Conservation (phyloP, 2,888 invertebrate species). For the Drosophila kanekoi region DNA sequence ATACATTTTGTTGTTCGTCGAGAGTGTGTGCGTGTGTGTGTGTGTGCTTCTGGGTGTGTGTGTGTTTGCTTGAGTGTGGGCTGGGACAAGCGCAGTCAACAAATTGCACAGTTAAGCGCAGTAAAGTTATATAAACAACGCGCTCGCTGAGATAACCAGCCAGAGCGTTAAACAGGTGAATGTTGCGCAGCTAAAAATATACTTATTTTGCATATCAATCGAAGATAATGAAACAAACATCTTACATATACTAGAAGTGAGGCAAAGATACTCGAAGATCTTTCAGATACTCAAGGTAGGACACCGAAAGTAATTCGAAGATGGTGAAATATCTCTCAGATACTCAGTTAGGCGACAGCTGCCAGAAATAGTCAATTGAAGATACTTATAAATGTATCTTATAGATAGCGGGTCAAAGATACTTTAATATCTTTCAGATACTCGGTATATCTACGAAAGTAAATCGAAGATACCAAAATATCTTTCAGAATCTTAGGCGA, state of each 20-base stretch:
- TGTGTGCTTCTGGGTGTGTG: slow-evolving; percentile 2
- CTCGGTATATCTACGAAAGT: too few species aligned
- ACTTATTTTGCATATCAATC: slow-evolving; percentile 10
- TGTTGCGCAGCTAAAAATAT: slow-evolving; percentile 16
- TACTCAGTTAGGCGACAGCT: too few species aligned
- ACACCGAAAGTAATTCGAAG: not conserved
- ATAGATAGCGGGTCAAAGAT: not conserved
- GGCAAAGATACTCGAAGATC: not conserved
- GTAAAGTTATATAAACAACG: slow-evolving; percentile 56
- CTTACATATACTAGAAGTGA: not conserved
- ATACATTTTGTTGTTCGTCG: slow-evolving; percentile 16
- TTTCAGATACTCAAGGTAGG: not conserved
- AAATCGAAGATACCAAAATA: too few species aligned
- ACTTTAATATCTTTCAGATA: not conserved
- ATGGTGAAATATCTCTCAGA: too few species aligned
- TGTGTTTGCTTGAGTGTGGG: slow-evolving; percentile 28
- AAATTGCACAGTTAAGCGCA: slow-evolving; percentile 60
- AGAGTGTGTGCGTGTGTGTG: not conserved
- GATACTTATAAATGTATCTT: not conserved
- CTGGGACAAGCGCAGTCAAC: slow-evolving; percentile 45
- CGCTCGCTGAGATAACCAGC: slow-evolving; percentile 32
- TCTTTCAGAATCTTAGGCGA: too few species aligned
- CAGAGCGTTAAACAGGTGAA: slow-evolving; percentile 38
- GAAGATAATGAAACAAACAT: not conserved
- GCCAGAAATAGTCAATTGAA: too few species aligned